Percentiles rank a stretch among this genome's conserved stretches.
phyloP scores from a whole-genome alignment of 2,888 invertebrate species.

The Ophion ventricosus region DNA sequence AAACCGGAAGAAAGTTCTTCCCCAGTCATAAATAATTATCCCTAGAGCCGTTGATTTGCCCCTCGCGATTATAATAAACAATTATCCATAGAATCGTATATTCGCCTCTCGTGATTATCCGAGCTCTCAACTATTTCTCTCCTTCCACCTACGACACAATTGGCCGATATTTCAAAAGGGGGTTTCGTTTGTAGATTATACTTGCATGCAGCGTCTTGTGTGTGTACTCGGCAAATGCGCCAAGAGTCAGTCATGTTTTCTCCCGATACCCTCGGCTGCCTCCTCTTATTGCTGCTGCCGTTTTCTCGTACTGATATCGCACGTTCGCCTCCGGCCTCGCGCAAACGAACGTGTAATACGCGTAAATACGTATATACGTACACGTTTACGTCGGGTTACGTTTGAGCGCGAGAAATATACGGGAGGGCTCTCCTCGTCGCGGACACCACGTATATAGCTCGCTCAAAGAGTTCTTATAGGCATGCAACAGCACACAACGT shows the following conservation, averaged over 20 bases:
- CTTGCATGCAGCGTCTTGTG: conserved; percentile 1
- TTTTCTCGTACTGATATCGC: conserved; percentile 60
- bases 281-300: conserved; percentile 51
- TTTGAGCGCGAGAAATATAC: conserved; percentile 57
- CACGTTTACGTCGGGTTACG: conserved; percentile 13
- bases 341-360: conserved; percentile 39
- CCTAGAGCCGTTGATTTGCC: too few relatives aligned
- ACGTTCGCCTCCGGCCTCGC: conserved; percentile 56
- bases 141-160: conserved; percentile 1
- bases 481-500: conserved; percentile 39
- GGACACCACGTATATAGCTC: conserved; percentile 23
- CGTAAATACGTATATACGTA: conserved; percentile 14
- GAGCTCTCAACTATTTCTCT: background rate
- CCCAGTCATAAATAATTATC: too few relatives aligned
- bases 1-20: too few relatives aligned
- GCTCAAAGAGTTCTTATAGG: conserved; percentile 50
- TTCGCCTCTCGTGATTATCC: background rate
- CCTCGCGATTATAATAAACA: background rate
- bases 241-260: conserved; percentile 29
- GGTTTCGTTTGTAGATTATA: conserved; percentile 44
- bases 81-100: too few relatives aligned
- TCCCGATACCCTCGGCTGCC: conserved; percentile 21
- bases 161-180: conserved; percentile 23
- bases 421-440: conserved; percentile 41
- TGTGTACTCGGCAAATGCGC: conserved; percentile 17